Base-by-base conservation (phyloP, 2,888 invertebrate species). In the Notodonta dromedarius region DNA sequence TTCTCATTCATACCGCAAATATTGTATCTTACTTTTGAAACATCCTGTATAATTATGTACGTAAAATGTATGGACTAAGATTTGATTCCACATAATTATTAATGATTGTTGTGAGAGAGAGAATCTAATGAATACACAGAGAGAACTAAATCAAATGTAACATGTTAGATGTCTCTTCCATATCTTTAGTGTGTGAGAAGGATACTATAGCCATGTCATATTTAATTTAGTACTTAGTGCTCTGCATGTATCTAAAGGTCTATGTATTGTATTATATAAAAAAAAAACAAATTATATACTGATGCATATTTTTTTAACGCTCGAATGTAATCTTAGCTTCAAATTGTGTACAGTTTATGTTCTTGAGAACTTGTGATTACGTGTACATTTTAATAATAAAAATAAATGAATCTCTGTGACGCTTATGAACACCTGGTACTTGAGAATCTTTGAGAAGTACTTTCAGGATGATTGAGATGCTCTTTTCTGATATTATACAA, bases 261-360 rank as follows among this genome's bases (percentile, higher is more conserved):
- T 70, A 72, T 81, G 69, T 76, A 76, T 66, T 52, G 68, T 50
- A 50, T 46, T 73, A 69, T 64, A 67, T n/a, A n/a, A n/a, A 66
- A 64, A 61, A 70, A 68, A 70, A 70, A 70, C 67, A 71, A 59
- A 69, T 62, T 63, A 13, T 52, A 35, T 52, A 52, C 66, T 71
- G 59, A 77, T 73, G 71, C 72, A 74, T 82, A 83, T 82, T 82
- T 81, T 83, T 82, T 79, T 82, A 81, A 70, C 76, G 77, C 78
- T 80, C 77, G 68, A 72, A 73, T 74, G 60, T 75, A 74, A 65
- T 65, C 57, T 68, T 71, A 76, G 70, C 75, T 65, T 70, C 60
- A 35, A 69, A 69, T 40, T 53, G 62, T 58, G 46, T 69, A 69
- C 57, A 53, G 64, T 54, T 50, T 53, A 24, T 56, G 60, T 35